Evolutionary conservation across 2,888 invertebrate species (phyloP).

Genomic region (Lumbricus terrestris): DNA sequence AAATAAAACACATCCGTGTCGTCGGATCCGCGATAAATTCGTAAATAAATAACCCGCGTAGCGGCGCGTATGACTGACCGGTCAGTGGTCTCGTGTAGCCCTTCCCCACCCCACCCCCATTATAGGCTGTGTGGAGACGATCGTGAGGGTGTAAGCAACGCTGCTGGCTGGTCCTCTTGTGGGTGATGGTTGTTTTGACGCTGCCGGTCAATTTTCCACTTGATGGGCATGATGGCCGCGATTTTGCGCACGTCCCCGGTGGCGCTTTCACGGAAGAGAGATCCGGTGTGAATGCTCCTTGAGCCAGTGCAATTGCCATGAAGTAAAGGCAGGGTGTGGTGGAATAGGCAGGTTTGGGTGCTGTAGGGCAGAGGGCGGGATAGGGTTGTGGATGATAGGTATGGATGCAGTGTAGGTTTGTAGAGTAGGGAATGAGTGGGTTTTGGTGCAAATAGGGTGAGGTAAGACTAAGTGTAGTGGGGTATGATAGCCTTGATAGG

Average conservation of each 20-base stretch:
- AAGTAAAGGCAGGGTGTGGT: background rate
- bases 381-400: background rate
- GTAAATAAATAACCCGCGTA: background rate
- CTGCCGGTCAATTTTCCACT: slow-evolving; percentile 3
- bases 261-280: background rate
- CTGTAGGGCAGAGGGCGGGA: background rate
- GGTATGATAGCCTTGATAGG: no score
- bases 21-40: background rate
- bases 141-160: background rate
- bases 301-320: background rate
- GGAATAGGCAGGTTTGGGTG: background rate
- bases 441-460: background rate
- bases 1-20: background rate
- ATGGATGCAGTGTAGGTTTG: background rate
- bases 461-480: background rate
- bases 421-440: background rate
- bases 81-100: background rate
- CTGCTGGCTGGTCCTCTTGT: background rate
- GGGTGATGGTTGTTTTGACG: no score
- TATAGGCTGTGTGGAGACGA: no score
- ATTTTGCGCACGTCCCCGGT: background rate
- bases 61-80: no score
- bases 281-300: background rate
- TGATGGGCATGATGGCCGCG: background rate
- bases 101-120: no score